Percentiles rank a stretch among this genome's conserved stretches.
phyloP scores from a whole-genome alignment of 2,797 vertebrate genomes.

The Myotis myotis region DNA sequence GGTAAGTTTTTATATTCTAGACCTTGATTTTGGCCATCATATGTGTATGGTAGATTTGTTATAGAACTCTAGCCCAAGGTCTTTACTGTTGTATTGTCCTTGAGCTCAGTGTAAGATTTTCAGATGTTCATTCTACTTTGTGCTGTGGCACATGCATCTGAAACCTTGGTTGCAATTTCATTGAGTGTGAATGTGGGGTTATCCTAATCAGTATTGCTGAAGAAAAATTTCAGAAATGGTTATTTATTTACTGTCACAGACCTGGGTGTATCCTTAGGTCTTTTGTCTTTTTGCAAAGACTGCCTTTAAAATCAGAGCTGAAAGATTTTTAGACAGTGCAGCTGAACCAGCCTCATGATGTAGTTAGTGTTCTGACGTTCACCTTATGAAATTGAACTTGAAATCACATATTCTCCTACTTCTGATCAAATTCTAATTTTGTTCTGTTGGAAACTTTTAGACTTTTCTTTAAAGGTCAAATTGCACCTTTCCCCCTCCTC shows the following conservation, averaged over 20 bases:
- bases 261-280: background rate
- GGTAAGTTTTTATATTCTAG: background rate
- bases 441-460: background rate
- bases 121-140: background rate
- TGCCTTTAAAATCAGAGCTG: background rate
- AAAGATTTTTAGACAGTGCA: background rate
- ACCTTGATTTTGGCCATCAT: no score
- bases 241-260: background rate
- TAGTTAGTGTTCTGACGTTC: background rate
- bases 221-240: conserved; percentile 5
- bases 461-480: background rate
- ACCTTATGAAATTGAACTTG: background rate
- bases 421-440: background rate
- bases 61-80: background rate
- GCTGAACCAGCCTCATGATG: background rate
- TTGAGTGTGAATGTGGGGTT: background rate
- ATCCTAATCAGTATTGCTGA: background rate
- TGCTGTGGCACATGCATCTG: background rate
- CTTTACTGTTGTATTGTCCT: background rate
- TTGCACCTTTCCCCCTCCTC: background rate
- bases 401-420: conserved; percentile 2
- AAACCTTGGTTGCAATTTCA: background rate
- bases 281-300: background rate
- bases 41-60: background rate
- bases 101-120: background rate